Evolutionary conservation across 2,113 vertebrate species (phyloP).

Genomic region (Coreoperca whiteheadi): DNA sequence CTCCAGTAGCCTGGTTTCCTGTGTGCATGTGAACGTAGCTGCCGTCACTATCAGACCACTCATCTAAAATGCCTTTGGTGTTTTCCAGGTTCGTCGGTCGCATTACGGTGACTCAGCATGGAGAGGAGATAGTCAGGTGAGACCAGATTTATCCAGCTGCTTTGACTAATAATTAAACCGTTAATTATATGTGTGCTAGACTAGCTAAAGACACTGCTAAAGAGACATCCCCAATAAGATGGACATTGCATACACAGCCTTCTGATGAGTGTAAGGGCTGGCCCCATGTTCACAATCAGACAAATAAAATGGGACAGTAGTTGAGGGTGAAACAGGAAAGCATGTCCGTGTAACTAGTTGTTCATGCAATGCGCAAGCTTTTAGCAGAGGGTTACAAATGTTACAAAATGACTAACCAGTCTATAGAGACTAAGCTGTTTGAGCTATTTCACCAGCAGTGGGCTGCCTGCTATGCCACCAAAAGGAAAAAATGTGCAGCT

Average conservation of each 20-base stretch:
- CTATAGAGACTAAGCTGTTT: not conserved
- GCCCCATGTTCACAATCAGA: too few species aligned
- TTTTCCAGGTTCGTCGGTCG: constrained; percentile 93
- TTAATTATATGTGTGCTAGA: not conserved
- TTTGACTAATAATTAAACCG: not conserved
- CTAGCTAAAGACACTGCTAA: not conserved
- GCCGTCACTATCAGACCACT: not conserved
- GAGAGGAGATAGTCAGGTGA: constrained; percentile 96
- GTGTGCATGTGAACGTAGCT: not conserved
- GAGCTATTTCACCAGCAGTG: not conserved
- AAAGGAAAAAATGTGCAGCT: not conserved
- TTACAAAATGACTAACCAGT: not conserved
- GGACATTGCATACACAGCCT: too few species aligned
- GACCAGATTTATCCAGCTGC: constrained; percentile 39
- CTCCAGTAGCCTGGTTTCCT: not conserved
- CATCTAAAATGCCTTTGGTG: constrained; percentile 33
- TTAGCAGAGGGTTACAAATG: not conserved
- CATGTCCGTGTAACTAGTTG: not conserved
- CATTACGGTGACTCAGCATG: constrained; percentile 91
- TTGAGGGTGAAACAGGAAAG: not conserved
- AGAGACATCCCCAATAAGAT: not conserved
- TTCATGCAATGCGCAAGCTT: not conserved
- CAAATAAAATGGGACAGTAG: not conserved
- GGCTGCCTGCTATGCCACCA: not conserved
- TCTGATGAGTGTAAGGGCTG: not conserved